phyloP scores from a whole-genome alignment of 53 echinoderm and acorn worm species.

The Paracentrotus lividus region DNA sequence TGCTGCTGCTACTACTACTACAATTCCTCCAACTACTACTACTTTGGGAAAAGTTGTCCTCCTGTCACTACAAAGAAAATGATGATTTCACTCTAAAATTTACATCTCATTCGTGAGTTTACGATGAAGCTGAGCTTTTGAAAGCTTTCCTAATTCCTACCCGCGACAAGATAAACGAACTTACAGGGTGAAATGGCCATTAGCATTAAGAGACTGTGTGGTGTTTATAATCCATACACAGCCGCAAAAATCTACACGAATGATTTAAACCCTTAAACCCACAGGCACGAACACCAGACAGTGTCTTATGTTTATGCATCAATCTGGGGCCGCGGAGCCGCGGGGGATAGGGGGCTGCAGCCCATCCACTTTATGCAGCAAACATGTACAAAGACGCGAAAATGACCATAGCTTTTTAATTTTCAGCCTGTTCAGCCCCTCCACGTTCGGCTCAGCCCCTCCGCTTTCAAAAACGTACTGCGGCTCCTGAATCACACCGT shows the following conservation, averaged over 20 bases:
- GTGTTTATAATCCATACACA: background rate
- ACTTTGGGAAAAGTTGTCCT: too few relatives aligned
- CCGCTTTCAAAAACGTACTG: too few relatives aligned
- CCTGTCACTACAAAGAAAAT: too few relatives aligned
- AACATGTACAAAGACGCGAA: too few relatives aligned
- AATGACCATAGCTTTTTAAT: too few relatives aligned
- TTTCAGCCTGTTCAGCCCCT: too few relatives aligned
- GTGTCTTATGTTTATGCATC: background rate
- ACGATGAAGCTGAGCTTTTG: background rate
- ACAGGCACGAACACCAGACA: background rate
- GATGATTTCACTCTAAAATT: background rate
- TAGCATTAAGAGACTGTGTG: background rate
- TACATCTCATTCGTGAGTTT: background rate
- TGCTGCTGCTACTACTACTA: too few relatives aligned
- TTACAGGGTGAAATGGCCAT: background rate
- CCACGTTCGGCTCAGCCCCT: too few relatives aligned
- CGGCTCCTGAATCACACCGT: too few relatives aligned
- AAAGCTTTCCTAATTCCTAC: background rate
- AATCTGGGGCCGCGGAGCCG: background rate
- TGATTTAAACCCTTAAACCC: background rate
- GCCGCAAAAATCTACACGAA: background rate
- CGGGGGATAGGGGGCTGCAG: background rate
- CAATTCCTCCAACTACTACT: too few relatives aligned
- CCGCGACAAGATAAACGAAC: background rate
- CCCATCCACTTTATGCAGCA: too few relatives aligned